Evolutionary conservation across 2,888 invertebrate genomes (phyloP).

Genomic region (Cremastinae sp.): DNA sequence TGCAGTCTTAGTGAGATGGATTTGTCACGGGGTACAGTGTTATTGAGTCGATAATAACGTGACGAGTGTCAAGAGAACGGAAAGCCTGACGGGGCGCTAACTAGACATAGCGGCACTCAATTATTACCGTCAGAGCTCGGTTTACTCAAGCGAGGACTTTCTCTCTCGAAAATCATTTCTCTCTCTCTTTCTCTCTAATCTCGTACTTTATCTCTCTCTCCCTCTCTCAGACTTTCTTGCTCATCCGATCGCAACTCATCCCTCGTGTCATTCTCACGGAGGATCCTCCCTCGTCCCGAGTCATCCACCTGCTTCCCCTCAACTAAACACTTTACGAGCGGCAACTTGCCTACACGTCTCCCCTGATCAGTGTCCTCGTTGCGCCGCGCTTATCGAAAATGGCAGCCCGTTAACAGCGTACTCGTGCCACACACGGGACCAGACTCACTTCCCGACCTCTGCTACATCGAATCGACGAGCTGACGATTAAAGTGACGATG

Average conservation of each 20-base stretch:
- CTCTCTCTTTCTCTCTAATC: slow-evolving; percentile 30
- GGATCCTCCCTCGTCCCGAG: slow-evolving; percentile 54
- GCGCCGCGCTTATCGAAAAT: slow-evolving; percentile 78
- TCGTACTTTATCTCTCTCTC: slow-evolving; percentile 42
- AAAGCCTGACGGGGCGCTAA: slow-evolving; percentile 72
- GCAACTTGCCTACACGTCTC: slow-evolving; percentile 77
- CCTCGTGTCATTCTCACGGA: slow-evolving; percentile 52
- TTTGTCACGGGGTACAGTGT: slow-evolving; percentile 77
- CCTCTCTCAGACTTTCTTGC: slow-evolving; percentile 32
- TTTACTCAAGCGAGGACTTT: slow-evolving; percentile 72
- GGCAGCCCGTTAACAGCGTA: slow-evolving; percentile 78
- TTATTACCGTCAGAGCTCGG: slow-evolving; percentile 80
- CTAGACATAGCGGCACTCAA: slow-evolving; percentile 80
- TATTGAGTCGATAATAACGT: slow-evolving; percentile 77
- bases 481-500: slow-evolving; percentile 66
- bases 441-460: slow-evolving; percentile 31
- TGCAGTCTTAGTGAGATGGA: slow-evolving; percentile 75
- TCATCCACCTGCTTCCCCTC: slow-evolving; percentile 75
- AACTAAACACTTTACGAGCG: slow-evolving; percentile 80
- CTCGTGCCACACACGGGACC: slow-evolving; percentile 60
- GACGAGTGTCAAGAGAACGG: slow-evolving; percentile 73
- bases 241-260: slow-evolving; percentile 39
- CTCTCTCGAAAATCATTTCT: slow-evolving; percentile 31
- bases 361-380: slow-evolving; percentile 77
- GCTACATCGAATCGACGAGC: slow-evolving; percentile 61